Evolutionary conservation across 2,888 invertebrate species (phyloP).

Genomic region (Apotomis capreana): DNA sequence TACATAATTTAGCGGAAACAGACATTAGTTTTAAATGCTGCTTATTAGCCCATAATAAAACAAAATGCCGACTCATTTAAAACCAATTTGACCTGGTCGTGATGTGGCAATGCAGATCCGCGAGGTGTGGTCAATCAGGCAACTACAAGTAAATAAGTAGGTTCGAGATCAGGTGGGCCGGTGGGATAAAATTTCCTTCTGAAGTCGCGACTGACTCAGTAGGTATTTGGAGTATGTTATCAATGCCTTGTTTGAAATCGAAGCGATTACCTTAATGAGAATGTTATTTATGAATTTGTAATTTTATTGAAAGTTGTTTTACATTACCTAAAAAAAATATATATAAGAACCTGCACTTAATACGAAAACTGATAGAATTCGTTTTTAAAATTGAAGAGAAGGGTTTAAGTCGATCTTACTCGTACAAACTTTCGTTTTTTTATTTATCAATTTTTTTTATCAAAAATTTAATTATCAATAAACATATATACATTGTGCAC

Average conservation of each 20-base stretch:
- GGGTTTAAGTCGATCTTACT: no score
- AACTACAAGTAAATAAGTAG: not conserved
- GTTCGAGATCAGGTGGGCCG: constrained; percentile 2
- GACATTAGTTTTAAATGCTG: constrained; percentile 1
- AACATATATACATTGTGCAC: no score
- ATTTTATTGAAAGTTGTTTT: constrained; percentile 24
- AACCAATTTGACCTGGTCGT: constrained; percentile 19
- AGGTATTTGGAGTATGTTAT: constrained; percentile 23
- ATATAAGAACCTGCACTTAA: not conserved
- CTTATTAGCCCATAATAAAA: constrained; percentile 24
- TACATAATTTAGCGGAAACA: constrained; percentile 19
- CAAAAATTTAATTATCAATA: no score
- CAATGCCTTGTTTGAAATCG: constrained; percentile 1
- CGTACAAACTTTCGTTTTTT: no score
- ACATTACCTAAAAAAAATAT: constrained; percentile 15
- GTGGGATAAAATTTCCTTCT: constrained; percentile 26
- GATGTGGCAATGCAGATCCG: constrained; percentile 29
- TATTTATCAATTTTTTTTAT: no score
- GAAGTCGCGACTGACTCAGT: constrained; percentile 5
- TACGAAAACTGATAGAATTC: not conserved
- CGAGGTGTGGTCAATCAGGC: constrained; percentile 26
- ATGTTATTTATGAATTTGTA: constrained; percentile 30
- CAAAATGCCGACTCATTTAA: constrained; percentile 20
- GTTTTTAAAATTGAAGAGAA: no score
- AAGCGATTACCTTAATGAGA: constrained; percentile 21